These are phyloP conservation scores for Mamestra configurata DNA, from an alignment of 1,140 invertebrate species.

Conservation along the genomic window DNA sequence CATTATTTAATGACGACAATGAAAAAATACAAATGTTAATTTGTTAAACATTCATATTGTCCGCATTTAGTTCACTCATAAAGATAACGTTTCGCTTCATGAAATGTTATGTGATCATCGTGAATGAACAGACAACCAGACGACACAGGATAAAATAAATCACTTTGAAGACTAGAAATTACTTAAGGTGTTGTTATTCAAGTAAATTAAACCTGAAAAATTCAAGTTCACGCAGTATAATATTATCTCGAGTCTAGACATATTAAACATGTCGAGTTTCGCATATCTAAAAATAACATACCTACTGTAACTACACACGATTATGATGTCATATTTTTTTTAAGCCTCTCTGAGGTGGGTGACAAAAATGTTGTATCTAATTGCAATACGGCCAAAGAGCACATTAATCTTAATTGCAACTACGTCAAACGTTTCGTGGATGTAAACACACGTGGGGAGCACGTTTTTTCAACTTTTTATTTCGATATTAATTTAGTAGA, in stretches of 20 bases:
- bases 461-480: not conserved
- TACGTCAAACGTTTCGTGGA: not conserved
- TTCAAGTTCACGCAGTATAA: not conserved
- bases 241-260: conserved; percentile 35
- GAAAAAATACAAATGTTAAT: not conserved
- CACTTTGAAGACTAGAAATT: not conserved
- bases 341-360: conserved; percentile 14
- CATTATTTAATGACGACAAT: not conserved
- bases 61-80: not conserved
- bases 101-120: not conserved
- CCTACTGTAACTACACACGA: conserved; percentile 14
- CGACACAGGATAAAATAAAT: not conserved
- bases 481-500: not conserved
- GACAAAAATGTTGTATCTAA: conserved; percentile 20
- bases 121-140: not conserved
- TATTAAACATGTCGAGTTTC: conserved; percentile 16
- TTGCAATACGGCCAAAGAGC: conserved; percentile 12
- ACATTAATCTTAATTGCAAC: conserved; percentile 10
- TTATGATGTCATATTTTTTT: conserved; percentile 24
- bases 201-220: not conserved
- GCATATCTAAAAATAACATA: conserved; percentile 30
- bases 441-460: not conserved
- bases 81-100: not conserved
- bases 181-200: not conserved
- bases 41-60: not conserved